Conservation (phyloP, 2,113 vertebrate species). For the Elanus axillaris region DNA sequence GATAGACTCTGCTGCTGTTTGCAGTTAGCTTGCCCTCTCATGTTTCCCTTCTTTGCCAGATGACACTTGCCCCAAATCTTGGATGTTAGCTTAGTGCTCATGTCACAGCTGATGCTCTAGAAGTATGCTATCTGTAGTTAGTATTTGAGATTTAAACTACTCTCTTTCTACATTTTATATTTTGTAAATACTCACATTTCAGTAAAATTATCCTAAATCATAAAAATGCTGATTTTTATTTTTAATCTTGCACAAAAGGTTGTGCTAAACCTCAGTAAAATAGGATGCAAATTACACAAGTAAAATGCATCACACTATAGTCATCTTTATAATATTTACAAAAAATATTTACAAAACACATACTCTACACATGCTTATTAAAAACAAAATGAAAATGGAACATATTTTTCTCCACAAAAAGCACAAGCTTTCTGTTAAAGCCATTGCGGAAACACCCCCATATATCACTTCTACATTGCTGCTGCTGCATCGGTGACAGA, state of each 20-base stretch:
- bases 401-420: constrained; percentile 3
- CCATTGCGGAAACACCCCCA: not conserved
- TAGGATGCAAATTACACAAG: not conserved
- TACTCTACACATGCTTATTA: not conserved
- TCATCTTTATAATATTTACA: not conserved
- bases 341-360: not conserved
- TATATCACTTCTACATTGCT: not conserved
- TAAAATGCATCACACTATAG: not conserved
- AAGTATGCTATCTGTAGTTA: not conserved
- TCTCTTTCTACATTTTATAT: not conserved
- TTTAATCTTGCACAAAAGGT: not conserved
- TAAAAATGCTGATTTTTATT: not conserved
- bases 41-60: not conserved
- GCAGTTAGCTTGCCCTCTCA: not conserved
- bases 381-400: not conserved
- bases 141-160: not conserved
- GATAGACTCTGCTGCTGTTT: not conserved
- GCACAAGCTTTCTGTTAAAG: not conserved
- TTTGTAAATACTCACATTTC: not conserved
- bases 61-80: not conserved
- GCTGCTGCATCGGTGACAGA: not conserved
- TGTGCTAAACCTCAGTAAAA: not conserved
- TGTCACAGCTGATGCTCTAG: not conserved
- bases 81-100: not conserved
- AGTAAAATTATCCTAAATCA: not conserved